These are phyloP conservation scores for Rhagoletis pomonella DNA, from an alignment of 1,140 invertebrate species.

Conservation along the genomic window DNA sequence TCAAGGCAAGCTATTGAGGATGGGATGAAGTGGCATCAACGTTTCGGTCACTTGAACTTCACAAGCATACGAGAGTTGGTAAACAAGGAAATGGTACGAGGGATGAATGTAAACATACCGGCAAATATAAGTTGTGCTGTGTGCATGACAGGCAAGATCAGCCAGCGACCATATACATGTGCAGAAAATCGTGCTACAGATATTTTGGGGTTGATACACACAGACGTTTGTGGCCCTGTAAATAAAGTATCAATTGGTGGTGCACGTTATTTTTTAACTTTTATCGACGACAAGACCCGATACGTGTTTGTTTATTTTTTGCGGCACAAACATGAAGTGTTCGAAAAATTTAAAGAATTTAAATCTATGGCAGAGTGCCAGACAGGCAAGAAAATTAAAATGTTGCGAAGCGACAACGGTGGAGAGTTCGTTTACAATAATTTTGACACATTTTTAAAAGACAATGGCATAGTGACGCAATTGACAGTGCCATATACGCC, in stretches of 20 bases:
- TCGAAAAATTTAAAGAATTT: conserved; percentile 51
- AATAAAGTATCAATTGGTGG: conserved; percentile 61
- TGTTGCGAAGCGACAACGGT: conserved; percentile 67
- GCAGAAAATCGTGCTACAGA: too few species aligned
- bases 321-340: conserved; percentile 59
- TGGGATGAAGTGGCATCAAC: background rate
- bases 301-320: conserved; percentile 68
- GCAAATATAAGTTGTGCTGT: background rate
- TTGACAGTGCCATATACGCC: conserved; percentile 65
- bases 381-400: conserved; percentile 62
- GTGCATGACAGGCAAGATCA: too few species aligned
- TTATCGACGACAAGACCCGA: conserved; percentile 72
- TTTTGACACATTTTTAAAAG: conserved; percentile 59
- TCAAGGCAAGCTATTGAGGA: too few species aligned
- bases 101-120: background rate
- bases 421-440: conserved; percentile 64
- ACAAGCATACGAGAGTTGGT: too few species aligned
- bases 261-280: conserved; percentile 68
- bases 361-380: conserved; percentile 59
- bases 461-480: conserved; percentile 57
- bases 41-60: conserved; percentile 33
- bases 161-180: too few species aligned
- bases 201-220: too few species aligned
- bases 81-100: background rate
- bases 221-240: too few species aligned